Base-by-base conservation (phyloP, 2,888 invertebrate species). In the Alloscopus bannaensis region DNA sequence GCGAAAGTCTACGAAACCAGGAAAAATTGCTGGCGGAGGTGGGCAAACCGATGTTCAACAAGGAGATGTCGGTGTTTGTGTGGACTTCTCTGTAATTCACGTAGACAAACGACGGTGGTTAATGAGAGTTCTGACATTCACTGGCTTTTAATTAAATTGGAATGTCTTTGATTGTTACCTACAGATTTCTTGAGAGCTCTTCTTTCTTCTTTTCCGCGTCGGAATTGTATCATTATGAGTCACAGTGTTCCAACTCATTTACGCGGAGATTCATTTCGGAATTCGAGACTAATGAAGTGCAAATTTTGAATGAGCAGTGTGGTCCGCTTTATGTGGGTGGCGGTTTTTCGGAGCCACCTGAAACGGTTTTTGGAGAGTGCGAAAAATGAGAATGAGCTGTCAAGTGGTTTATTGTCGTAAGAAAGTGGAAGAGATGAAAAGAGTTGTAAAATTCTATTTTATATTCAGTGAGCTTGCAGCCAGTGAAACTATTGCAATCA, bases 401-500 rank as follows among this genome's bases (percentile, higher is more conserved):
- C 59, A 69, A 70, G 31, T 22, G 45, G 36, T 24, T 22, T 24
- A 28, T 26, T 1, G 26, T 36, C 57, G 57, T 42, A 47, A 59
- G 24, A 70, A 59, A 29, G 13, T 31, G 3, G 18, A 36, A 70
- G 60, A 70, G 47, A 47, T 29, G 26, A 40, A 28, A 40, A 26
- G 13, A 3, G 45, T 16, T 40, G 40, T n/a, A n/a, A n/a, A n/a
- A n/a, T n/a, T n/a, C n/a, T n/a, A 6, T 16, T 68, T 45, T 45
- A 45, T 45, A 16, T 45, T 18, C 4, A 45, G 18, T 22, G 8
- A 52, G 28, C 42, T 57, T 28, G 57, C 42, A 18, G 28, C 45
- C 31, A 59, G 70, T 70, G 70, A 70, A 70, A 70, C 59, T 59
- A n/a, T 36, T 26, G 26, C 16, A 40, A 55, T 57, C 59, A 57